These are phyloP conservation scores for Graptemys geographica DNA, from an alignment of 2,797 vertebrate genomes.

Conservation along the genomic window DNA sequence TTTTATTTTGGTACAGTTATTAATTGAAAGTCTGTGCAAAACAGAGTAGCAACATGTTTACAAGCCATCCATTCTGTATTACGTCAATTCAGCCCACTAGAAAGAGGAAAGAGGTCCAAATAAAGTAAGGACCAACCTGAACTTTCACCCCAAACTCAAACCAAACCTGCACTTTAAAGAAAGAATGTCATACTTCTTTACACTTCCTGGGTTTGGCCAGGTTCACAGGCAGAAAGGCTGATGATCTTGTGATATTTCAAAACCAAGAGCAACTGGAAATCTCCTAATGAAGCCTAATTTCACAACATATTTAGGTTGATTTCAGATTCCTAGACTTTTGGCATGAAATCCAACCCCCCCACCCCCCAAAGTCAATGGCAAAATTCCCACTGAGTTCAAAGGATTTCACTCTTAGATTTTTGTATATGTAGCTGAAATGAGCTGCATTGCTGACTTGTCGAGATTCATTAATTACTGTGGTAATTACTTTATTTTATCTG, in stretches of 20 bases:
- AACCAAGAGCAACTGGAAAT: background rate
- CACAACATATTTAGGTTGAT: background rate
- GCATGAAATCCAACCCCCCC: background rate
- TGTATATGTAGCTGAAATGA: background rate
- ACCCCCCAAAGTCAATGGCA: background rate
- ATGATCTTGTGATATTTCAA: background rate
- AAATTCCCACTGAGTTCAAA: background rate
- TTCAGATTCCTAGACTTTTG: background rate
- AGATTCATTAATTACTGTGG: background rate
- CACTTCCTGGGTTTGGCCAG: background rate
- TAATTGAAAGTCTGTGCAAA: constrained; percentile 37
- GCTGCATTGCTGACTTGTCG: background rate
- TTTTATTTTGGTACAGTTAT: constrained; percentile 62
- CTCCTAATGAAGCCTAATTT: background rate
- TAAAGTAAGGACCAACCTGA: background rate
- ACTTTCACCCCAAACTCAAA: background rate
- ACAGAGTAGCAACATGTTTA: background rate
- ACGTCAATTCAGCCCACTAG: rapidly evolving
- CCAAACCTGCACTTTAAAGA: background rate
- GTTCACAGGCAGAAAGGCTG: background rate
- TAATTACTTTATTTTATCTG: background rate
- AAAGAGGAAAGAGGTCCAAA: background rate
- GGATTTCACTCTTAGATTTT: background rate
- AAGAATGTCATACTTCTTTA: background rate
- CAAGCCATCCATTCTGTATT: background rate